Evolutionary conservation across 1,140 invertebrate species (phyloP), one percentile per base, ranked within the genome.

Genomic region (Lasioglossum baleicum): DNA sequence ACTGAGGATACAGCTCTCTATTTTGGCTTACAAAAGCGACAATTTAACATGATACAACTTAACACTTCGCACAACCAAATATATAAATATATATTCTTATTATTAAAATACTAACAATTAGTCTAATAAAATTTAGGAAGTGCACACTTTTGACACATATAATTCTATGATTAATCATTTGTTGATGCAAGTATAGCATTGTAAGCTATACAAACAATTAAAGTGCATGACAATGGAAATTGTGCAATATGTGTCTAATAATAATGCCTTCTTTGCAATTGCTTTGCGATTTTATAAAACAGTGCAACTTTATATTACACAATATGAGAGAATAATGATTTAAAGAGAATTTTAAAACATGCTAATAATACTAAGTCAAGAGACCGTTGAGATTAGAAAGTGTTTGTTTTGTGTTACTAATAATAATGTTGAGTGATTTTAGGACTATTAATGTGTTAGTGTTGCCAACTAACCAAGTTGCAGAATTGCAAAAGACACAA

Each of bases 401-500:
- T 89, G 76, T 86, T 87, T 81, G 84, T 92, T 87, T 83, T 85
- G 85, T 92, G 89, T 91, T 90, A 92, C 91, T 92, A 92, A 92
- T 92, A 81, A 91, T 89, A 90, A 78, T 90, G 85, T 92, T 92
- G 78, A 92, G 91, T 93, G 91, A 92, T 92, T 92, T 92, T 92
- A 92, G 91, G 85, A 87, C 82, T 83, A 87, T 88, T 89, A 92
- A 92, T 91, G 89, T 91, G 89, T 92, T 92, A 92, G 88, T 92
- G 89, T 92, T 91, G 89, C 89, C 91, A 90, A 92, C 91, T 93
- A 93, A 93, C 91, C 88, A 92, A 90, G 88, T 90, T 90, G 88
- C 90, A 91, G 87, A 85, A 67, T 82, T 85, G 91, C 90, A 92
- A 92, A 83, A 88, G 91, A 92, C 88, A 92, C 90, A 92, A 90